Conservation (phyloP, 2,113 vertebrate species). For the Mesitornis unicolor region DNA sequence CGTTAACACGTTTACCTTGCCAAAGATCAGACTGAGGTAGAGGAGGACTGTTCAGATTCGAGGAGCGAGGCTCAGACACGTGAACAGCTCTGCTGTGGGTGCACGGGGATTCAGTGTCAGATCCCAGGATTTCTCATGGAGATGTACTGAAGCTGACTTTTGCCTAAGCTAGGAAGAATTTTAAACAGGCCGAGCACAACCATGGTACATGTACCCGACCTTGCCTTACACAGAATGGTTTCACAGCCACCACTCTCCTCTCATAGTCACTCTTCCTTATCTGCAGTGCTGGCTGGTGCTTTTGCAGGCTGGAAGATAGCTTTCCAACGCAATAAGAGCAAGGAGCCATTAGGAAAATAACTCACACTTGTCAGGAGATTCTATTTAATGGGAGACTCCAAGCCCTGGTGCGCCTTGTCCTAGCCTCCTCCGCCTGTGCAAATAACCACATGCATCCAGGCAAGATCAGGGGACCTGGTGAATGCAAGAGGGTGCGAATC, state of each 20-base stretch:
- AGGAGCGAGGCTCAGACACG: neutral
- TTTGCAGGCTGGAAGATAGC: neutral
- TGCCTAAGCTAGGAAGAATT: neutral
- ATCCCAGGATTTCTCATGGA: neutral
- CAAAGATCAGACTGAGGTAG: neutral
- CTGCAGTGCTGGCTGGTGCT: neutral
- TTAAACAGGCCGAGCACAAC: neutral
- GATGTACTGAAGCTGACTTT: neutral
- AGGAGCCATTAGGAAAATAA: constrained; percentile 44
- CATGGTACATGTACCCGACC: neutral
- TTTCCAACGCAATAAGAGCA: constrained; percentile 1
- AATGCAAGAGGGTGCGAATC: neutral
- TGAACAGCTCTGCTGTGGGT: neutral
- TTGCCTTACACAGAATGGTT: neutral
- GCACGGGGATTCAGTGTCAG: neutral
- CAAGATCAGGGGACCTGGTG: neutral
- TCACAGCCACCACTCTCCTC: neutral
- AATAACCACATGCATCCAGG: neutral
- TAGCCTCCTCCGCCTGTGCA: neutral
- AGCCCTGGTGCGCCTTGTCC: neutral
- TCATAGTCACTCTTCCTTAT: neutral
- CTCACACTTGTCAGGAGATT: constrained; percentile 12
- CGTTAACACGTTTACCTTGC: neutral
- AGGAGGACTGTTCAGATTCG: neutral
- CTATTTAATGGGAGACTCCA: neutral